These are phyloP conservation scores for Diplodus puntazzo DNA, from an alignment of 2,797 vertebrate species.

Conservation along the genomic window DNA sequence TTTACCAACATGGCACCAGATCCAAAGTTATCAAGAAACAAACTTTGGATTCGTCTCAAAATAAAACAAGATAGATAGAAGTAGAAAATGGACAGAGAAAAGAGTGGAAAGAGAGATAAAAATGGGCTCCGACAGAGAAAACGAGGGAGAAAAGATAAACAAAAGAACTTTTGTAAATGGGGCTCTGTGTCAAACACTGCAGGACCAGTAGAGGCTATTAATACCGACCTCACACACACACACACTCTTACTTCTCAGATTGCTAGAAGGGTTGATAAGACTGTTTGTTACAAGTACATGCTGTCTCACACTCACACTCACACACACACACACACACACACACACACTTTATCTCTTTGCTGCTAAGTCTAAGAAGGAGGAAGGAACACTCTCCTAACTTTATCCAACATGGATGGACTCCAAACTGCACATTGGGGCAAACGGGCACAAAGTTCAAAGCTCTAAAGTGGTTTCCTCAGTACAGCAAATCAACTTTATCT, in stretches of 20 bases:
- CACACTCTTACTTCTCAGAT: conserved; percentile 26
- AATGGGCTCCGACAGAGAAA: conserved; percentile 7
- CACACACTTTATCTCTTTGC: conserved; percentile 9
- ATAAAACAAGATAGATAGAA: not conserved
- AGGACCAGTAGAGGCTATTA: conserved; percentile 60
- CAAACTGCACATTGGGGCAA: conserved; percentile 50
- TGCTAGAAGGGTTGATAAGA: conserved; percentile 49
- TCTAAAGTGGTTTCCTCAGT: conserved; percentile 44
- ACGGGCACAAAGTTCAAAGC: conserved; percentile 53
- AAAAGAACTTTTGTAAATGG: conserved; percentile 57
- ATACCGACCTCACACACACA: conserved; percentile 46
- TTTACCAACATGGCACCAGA: not conserved
- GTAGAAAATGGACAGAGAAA: not conserved
- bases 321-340: not conserved
- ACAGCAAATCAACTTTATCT: conserved; percentile 53
- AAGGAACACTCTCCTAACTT: conserved; percentile 52
- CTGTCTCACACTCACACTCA: not conserved
- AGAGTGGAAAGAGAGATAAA: not conserved
- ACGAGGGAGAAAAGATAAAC: conserved; percentile 32
- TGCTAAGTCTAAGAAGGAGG: conserved; percentile 20
- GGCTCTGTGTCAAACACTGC: conserved; percentile 39
- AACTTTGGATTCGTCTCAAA: not conserved
- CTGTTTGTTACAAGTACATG: conserved; percentile 24
- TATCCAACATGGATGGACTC: conserved; percentile 62
- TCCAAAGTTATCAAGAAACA: not conserved